A percentile compares a stretch with the other conserved stretches of the same genome.
phyloP scores from a whole-genome alignment of 2,113 vertebrate genomes.

The Egretta garzetta region DNA sequence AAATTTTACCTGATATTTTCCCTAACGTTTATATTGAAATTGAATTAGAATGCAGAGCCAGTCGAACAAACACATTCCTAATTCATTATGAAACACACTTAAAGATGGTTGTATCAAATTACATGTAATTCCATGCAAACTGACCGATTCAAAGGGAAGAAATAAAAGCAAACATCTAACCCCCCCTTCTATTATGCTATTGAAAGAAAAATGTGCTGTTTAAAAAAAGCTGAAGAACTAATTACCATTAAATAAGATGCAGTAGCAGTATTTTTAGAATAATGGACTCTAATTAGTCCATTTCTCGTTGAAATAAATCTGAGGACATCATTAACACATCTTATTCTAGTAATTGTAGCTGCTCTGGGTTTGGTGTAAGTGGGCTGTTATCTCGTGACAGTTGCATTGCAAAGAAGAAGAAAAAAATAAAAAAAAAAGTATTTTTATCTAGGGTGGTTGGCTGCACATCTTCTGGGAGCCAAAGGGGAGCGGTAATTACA shows the following conservation, averaged over 20 bases:
- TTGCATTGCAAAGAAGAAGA: neutral
- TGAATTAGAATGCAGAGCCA: neutral
- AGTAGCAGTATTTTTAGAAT: constrained; percentile 59
- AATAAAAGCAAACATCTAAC: constrained; percentile 33
- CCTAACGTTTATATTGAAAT: neutral
- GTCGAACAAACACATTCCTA: neutral
- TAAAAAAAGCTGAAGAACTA: constrained; percentile 25
- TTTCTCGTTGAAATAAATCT: neutral
- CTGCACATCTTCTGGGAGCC: neutral
- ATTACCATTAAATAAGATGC: constrained; percentile 53
- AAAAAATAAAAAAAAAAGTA: neutral
- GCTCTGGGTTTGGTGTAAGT: neutral
- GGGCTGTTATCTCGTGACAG: neutral
- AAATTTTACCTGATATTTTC: neutral
- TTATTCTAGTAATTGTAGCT: constrained; percentile 36
- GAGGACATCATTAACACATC: constrained; percentile 48
- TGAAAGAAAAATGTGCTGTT: constrained; percentile 40
- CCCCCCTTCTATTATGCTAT: neutral
- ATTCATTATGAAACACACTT: neutral
- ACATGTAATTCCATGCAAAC: constrained; percentile 15
- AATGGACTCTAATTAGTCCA: constrained; percentile 59
- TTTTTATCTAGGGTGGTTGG: neutral
- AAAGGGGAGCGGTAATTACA: neutral
- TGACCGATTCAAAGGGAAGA: neutral
- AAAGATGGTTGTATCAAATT: constrained; percentile 29